Evolutionary conservation across 2,113 vertebrate genomes (phyloP).

Genomic region (Axis porcinus): DNA sequence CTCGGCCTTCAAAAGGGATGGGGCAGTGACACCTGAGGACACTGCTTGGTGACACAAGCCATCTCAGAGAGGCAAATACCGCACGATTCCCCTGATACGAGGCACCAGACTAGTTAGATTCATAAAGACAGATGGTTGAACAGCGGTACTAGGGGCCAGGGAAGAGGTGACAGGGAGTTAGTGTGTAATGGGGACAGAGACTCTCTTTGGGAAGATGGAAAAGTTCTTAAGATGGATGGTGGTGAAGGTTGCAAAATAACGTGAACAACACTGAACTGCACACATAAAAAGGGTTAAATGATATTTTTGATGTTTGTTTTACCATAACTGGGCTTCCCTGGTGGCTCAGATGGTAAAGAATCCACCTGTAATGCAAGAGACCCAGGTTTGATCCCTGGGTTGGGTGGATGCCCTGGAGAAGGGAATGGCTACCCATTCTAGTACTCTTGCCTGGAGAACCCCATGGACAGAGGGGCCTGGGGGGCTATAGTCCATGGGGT

Average conservation of each 20-base stretch:
- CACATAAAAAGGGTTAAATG: background rate
- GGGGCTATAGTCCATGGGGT: background rate
- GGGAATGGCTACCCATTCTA: background rate
- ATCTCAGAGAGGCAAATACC: rapidly evolving
- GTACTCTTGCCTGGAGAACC: background rate
- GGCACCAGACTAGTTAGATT: background rate
- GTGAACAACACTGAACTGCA: background rate
- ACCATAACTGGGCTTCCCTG: background rate
- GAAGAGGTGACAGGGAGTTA: rapidly evolving
- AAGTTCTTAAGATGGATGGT: background rate
- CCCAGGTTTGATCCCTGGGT: background rate
- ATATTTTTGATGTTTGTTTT: background rate
- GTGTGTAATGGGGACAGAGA: background rate
- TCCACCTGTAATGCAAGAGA: background rate
- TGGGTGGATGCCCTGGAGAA: background rate
- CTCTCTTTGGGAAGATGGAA: background rate
- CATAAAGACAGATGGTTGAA: background rate
- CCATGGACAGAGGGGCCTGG: background rate
- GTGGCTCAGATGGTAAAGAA: background rate
- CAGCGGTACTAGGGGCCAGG: rapidly evolving
- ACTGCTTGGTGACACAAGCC: rapidly evolving
- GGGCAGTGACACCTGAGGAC: background rate
- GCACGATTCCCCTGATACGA: rapidly evolving
- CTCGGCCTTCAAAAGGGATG: background rate
- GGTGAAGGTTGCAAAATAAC: rapidly evolving